Conservation (phyloP, 2,888 invertebrate species). For the Limenitis camilla region DNA sequence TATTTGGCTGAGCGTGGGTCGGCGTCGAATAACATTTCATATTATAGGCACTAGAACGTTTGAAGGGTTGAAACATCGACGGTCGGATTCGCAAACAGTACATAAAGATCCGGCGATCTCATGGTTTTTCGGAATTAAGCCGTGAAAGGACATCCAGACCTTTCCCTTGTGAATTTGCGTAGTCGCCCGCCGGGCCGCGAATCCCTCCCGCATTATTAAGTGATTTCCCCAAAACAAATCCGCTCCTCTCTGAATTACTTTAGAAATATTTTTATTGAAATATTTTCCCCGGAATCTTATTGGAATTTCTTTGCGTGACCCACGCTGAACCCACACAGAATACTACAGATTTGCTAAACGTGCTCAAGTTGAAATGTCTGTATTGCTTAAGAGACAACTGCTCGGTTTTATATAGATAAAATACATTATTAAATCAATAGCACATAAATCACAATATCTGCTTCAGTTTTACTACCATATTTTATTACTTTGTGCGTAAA, state of each 20-base stretch:
- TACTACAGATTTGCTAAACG: neutral
- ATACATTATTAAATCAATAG: no score
- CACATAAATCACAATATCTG: no score
- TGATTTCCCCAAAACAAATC: conserved; percentile 56
- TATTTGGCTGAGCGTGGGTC: conserved; percentile 43
- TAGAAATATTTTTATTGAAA: conserved; percentile 34
- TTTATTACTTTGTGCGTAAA: no score
- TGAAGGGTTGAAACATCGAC: conserved; percentile 61
- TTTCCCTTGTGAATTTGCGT: conserved; percentile 46
- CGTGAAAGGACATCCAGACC: conserved; percentile 53
- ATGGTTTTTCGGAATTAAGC: conserved; percentile 65
- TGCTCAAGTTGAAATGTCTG: neutral
- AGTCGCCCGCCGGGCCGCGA: conserved; percentile 30
- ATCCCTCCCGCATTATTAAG: conserved; percentile 53
- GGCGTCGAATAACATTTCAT: conserved; percentile 54
- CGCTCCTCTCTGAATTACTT: conserved; percentile 38
- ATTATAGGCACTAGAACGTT: conserved; percentile 47
- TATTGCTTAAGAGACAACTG: neutral
- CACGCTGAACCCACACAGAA: neutral
- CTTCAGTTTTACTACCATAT: no score
- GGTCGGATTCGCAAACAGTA: conserved; percentile 63
- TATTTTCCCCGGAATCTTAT: conserved; percentile 12
- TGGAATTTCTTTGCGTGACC: neutral
- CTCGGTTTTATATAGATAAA: no score
- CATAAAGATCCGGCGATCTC: conserved; percentile 61